These are phyloP conservation scores for Babyrousa celebensis DNA, from an alignment of 2,797 vertebrate genomes.

Conservation along the genomic window DNA sequence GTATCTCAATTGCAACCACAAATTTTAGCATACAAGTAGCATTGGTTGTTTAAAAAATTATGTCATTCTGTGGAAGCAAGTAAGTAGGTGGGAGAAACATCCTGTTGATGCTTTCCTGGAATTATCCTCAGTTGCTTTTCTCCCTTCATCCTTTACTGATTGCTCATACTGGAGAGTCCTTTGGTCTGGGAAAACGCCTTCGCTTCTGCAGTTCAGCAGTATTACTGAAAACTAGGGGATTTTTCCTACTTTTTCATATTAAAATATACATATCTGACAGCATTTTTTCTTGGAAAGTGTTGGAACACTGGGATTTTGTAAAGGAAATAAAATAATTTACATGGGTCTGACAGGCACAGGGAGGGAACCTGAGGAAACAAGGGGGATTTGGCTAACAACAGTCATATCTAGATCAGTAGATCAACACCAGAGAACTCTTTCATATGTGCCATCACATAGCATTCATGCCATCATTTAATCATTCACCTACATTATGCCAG, in stretches of 20 bases:
- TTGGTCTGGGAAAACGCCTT: neutral
- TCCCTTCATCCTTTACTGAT: neutral
- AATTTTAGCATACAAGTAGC: neutral
- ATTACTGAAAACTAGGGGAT: neutral
- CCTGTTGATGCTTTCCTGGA: neutral
- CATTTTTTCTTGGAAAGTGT: constrained; percentile 38
- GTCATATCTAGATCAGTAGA: neutral
- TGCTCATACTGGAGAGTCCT: neutral
- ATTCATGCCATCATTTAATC: constrained; percentile 12
- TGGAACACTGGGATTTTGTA: constrained; percentile 2
- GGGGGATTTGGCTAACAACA: neutral
- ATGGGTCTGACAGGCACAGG: neutral
- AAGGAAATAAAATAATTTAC: constrained; percentile 10
- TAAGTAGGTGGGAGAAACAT: neutral
- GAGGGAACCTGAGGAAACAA: neutral
- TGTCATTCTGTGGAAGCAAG: neutral
- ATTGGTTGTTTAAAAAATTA: neutral
- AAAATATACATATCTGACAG: neutral
- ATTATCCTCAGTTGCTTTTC: neutral
- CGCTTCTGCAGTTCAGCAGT: neutral
- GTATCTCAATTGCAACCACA: neutral
- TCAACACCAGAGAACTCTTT: neutral
- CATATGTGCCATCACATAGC: neutral
- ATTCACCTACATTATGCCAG: neutral
- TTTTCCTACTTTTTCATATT: constrained; percentile 30